Conservation (phyloP, 2,888 invertebrate genomes). For the Anthophora plumipes region DNA sequence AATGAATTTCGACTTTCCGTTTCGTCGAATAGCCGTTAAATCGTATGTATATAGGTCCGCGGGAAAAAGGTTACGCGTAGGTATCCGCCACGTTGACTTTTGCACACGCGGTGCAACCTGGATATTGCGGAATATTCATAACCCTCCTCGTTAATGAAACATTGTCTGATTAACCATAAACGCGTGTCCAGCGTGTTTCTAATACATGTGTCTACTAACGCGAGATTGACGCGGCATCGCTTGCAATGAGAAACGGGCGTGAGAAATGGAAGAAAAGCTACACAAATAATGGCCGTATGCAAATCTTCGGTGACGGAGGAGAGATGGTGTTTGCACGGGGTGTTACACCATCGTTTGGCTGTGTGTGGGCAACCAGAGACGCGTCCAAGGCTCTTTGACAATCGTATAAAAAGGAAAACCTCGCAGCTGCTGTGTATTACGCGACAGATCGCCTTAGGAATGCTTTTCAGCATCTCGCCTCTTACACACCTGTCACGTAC, state of each 20-base stretch:
- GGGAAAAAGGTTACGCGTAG: slow-evolving; percentile 67
- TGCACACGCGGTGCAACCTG: slow-evolving; percentile 36
- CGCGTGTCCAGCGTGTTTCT: slow-evolving; percentile 14
- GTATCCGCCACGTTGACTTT: slow-evolving; percentile 40
- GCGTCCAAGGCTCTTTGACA: slow-evolving; percentile 56
- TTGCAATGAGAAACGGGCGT: slow-evolving; percentile 47
- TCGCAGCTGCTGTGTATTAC: slow-evolving; percentile 29
- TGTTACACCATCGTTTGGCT: slow-evolving; percentile 49
- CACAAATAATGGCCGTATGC: slow-evolving; percentile 66
- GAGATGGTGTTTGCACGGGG: slow-evolving; percentile 24
- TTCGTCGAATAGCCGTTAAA: not conserved
- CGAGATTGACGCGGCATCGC: too few species aligned
- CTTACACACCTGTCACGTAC: slow-evolving; percentile 51
- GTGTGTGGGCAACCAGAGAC: slow-evolving; percentile 43
- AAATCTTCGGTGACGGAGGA: slow-evolving; percentile 28
- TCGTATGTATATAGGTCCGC: slow-evolving; percentile 37
- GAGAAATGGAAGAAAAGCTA: slow-evolving; percentile 64
- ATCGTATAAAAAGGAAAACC: slow-evolving; percentile 56
- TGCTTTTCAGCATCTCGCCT: slow-evolving; percentile 25
- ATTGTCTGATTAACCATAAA: slow-evolving; percentile 43
- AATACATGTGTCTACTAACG: not conserved
- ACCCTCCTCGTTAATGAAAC: slow-evolving; percentile 59
- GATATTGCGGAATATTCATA: slow-evolving; percentile 66
- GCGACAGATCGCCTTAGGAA: slow-evolving; percentile 39
- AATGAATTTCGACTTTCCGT: slow-evolving; percentile 15